These are phyloP conservation scores for Apolygus lucorum DNA, from an alignment of 1,140 invertebrate species.

Conservation along the genomic window DNA sequence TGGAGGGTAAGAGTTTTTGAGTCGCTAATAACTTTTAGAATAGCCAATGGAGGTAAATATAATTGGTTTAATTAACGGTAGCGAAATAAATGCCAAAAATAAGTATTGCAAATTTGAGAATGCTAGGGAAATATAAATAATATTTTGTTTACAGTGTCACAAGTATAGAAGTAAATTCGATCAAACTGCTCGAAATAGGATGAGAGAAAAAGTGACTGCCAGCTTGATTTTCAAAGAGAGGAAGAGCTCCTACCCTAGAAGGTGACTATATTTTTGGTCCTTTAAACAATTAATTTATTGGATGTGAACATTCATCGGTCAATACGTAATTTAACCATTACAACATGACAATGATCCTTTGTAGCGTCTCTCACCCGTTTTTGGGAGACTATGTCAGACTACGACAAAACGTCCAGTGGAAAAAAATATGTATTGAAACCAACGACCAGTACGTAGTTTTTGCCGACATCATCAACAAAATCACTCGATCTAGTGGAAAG, in stretches of 20 bases:
- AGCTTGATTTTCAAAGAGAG: conserved; percentile 77
- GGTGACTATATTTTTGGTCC: too few species aligned
- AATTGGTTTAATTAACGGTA: too few species aligned
- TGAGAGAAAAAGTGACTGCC: conserved; percentile 83
- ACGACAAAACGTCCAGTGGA: conserved; percentile 75
- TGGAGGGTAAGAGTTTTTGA: conserved; percentile 55
- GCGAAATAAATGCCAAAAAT: too few species aligned
- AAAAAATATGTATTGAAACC: conserved; percentile 60
- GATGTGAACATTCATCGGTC: neutral
- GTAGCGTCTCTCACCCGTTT: conserved; percentile 74
- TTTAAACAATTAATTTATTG: neutral
- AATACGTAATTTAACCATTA: neutral
- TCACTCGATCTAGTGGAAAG: conserved; percentile 69
- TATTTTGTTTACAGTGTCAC: conserved; percentile 49
- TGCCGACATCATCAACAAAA: conserved; percentile 81
- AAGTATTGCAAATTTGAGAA: too few species aligned
- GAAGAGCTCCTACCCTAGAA: conserved; percentile 69
- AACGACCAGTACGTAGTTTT: conserved; percentile 81
- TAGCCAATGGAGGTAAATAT: too few species aligned
- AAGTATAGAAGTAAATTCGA: conserved; percentile 71
- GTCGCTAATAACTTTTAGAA: too few species aligned
- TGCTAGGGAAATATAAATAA: too few species aligned
- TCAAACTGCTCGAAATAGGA: conserved; percentile 67
- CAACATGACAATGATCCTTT: conserved; percentile 35
- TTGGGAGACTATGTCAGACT: conserved; percentile 78